Evolutionary conservation across 1,140 invertebrate genomes (phyloP).

Genomic region (Oedothorax gibbosus): DNA sequence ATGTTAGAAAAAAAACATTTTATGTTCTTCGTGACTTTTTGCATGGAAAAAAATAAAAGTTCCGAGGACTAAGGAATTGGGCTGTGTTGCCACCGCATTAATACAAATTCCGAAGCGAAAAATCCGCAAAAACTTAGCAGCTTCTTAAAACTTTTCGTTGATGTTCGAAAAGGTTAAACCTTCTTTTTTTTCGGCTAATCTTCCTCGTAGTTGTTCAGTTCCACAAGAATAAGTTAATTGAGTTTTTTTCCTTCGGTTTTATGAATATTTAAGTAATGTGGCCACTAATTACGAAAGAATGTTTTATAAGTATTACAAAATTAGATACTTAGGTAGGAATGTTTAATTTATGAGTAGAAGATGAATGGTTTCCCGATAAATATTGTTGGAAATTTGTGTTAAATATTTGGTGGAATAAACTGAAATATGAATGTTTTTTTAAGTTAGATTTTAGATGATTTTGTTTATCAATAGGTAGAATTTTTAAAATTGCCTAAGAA

Average conservation of each 20-base stretch:
- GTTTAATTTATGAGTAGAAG: too few species aligned
- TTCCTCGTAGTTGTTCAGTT: neutral
- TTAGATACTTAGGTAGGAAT: neutral
- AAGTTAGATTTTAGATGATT: too few species aligned
- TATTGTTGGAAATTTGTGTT: too few species aligned
- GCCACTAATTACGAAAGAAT: slow-evolving; percentile 27
- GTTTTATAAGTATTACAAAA: slow-evolving; percentile 23
- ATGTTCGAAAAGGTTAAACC: slow-evolving; percentile 10
- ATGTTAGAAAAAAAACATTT: slow-evolving; percentile 22
- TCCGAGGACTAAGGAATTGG: neutral
- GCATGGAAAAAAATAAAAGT: slow-evolving; percentile 6
- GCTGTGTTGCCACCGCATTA: too few species aligned
- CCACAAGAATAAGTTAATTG: slow-evolving; percentile 32
- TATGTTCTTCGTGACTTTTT: slow-evolving; percentile 30
- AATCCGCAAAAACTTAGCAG: slow-evolving; percentile 12
- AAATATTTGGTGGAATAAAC: too few species aligned
- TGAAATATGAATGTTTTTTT: too few species aligned
- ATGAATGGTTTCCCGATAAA: too few species aligned
- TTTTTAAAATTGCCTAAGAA: too few species aligned
- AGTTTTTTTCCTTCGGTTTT: slow-evolving; percentile 1
- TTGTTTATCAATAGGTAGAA: too few species aligned
- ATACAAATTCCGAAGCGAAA: slow-evolving; percentile 1
- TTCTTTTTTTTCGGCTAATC: slow-evolving; percentile 21
- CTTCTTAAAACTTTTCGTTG: slow-evolving; percentile 21
- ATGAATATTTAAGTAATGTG: slow-evolving; percentile 46